Evolutionary conservation across 2,888 invertebrate species (phyloP), one percentile per base, ranked within the genome.

Genomic region (Melieria omissa): DNA sequence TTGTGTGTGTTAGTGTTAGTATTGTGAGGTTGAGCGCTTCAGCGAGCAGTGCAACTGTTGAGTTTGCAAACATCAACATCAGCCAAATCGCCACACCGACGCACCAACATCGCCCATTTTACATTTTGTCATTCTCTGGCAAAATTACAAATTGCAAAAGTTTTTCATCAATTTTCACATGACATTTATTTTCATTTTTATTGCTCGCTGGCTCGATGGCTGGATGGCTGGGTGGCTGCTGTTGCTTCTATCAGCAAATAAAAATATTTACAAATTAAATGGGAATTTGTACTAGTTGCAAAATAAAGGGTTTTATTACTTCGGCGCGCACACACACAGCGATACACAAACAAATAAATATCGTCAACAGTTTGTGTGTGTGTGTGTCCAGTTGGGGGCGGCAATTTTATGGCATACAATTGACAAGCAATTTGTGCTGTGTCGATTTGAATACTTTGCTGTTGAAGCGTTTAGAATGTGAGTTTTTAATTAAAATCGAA

Each of bases 361-460:
- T 29, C 29, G 29, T 29, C 29, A 29, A 29, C 29, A 49, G 10
- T 44, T 12, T 52, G 44, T 67, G 12, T 42, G 41, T 46, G 46
- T 65, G 57, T 16, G 4, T 49, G 47, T 65, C 41, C 29, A 29
- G 6, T 5, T 46, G 65, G 65, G 65, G 9, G 67, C 29, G 58
- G 29, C 29, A 29, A 29, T 29, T 29, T 29, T 29, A 29, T 29
- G 29, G 29, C 29, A 29, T 29, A 29, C 29, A 29, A 29, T 29
- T 29, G 29, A 29, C 29, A 29, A 3, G 29, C 67, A 61, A 73
- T 73, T 69, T 65, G 64, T 72, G 70, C 68, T 71, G 52, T 52
- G 66, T 72, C 71, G 29, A 29, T 29, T 29, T 29, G 29, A 29
- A 29, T 29, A 29, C 29, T 29, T 29, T 29, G 29, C 29, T 29